A percentile compares a stretch with the other conserved stretches of the same genome.
phyloP scores from a whole-genome alignment of 2,888 invertebrate species.

The Oscheius sp. region DNA sequence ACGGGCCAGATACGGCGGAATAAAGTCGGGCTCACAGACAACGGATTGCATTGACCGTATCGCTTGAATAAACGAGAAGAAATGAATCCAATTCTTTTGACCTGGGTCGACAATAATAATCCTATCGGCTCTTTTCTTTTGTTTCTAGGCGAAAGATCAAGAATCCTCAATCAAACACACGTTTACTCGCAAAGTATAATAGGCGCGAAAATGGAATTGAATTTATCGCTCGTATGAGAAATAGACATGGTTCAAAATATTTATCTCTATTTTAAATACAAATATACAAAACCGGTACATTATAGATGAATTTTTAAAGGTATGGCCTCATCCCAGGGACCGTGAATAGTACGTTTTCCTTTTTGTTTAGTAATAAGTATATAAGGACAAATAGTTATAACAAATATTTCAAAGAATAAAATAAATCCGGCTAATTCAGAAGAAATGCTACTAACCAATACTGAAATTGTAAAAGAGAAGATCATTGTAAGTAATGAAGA shows the following conservation, averaged over 20 bases:
- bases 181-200: too few relatives aligned
- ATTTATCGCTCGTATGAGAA: too few relatives aligned
- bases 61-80: too few relatives aligned
- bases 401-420: conserved; percentile 67
- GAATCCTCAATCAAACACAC: too few relatives aligned
- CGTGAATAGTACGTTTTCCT: conserved; percentile 85
- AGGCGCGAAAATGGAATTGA: too few relatives aligned
- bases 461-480: conserved; percentile 63
- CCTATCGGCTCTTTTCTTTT: too few relatives aligned
- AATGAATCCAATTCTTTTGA: too few relatives aligned
- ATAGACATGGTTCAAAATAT: too few relatives aligned
- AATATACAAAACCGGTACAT: conserved; percentile 5
- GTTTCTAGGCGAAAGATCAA: too few relatives aligned
- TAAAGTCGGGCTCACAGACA: not conserved
- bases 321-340: conserved; percentile 95
- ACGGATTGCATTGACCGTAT: too few relatives aligned
- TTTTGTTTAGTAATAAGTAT: conserved; percentile 75
- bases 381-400: conserved; percentile 75
- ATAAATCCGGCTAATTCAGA: conserved; percentile 44
- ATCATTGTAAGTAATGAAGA: conserved; percentile 58
- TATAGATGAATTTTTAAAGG: conserved; percentile 39
- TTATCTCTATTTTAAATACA: too few relatives aligned
- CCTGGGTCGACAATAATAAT: too few relatives aligned
- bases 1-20: conserved; percentile 3
- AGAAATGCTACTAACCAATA: conserved; percentile 40